Evolutionary conservation across 2,888 invertebrate species (phyloP).

Genomic region (Drosophila merina): DNA sequence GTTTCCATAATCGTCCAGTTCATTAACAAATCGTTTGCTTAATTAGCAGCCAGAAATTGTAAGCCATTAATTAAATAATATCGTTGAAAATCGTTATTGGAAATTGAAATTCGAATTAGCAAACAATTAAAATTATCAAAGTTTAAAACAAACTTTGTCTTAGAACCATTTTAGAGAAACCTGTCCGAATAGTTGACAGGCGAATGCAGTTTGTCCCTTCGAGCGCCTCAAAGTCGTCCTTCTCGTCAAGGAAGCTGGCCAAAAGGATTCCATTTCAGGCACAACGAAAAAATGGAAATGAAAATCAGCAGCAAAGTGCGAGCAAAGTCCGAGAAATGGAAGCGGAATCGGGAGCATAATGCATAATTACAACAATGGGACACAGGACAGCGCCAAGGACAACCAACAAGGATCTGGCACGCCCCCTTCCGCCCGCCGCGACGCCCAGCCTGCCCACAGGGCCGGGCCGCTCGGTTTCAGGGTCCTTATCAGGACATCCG

Average conservation of each 20-base stretch:
- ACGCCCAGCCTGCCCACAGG: neutral
- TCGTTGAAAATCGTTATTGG: neutral
- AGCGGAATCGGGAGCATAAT: conserved; percentile 57
- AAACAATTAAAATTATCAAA: neutral
- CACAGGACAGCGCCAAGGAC: conserved; percentile 58
- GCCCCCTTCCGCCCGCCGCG: neutral
- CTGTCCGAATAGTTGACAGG: conserved; percentile 15
- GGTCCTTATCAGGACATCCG: conserved; percentile 78
- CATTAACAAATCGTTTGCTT: conserved; percentile 11
- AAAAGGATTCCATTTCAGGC: conserved; percentile 11
- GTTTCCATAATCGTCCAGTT: conserved; percentile 25
- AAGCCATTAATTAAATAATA: conserved; percentile 1
- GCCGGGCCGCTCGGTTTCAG: conserved; percentile 30
- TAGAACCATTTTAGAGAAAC: no score
- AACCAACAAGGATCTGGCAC: conserved; percentile 6
- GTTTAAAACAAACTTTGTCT: no score
- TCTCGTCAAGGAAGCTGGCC: conserved; percentile 28
- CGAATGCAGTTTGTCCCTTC: conserved; percentile 3
- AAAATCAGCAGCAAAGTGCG: conserved; percentile 9
- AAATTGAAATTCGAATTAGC: neutral
- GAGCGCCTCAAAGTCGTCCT: neutral
- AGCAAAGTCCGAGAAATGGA: neutral
- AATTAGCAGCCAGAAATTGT: conserved; percentile 6
- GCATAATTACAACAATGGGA: conserved; percentile 73
- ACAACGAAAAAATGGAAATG: neutral